Evolutionary conservation across 1,140 invertebrate species (phyloP), one percentile per base, ranked within the genome.

Genomic region (Trissolcus basalis): DNA sequence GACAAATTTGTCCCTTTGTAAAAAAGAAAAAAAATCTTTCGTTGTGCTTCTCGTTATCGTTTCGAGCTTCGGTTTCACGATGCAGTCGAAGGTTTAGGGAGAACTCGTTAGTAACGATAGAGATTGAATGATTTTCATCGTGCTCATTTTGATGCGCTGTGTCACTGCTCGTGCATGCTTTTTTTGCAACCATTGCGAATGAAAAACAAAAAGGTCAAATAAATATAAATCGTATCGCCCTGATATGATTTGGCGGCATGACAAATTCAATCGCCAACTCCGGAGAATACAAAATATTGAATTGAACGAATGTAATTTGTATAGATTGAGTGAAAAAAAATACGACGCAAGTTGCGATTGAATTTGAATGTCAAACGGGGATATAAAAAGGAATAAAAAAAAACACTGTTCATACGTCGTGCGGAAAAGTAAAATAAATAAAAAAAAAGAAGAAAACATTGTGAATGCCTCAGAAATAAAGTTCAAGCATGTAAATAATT

Each of bases 401-500:
- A n/a, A n/a, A n/a, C n/a, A n/a, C n/a, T 19, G 12, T 48, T 12
- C 36, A 49, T 43, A 19, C 36, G 35, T 11, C 49, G 45, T 33
- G 48, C 15, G 11, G n/a, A 15, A 55, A 61, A 55, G n/a, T n/a
- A n/a, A 43, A 51, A 51, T 27, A 19, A 50, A 4, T 48, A 53
- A 45, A 39, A 39, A n/a, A 11, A 2, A 39, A 1, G 36, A 39
- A 2, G 9, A 2, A 39, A 3, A 39, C 9, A 11, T 53, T 16
- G 51, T 60, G 50, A 60, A 72, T 72, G 69, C 64, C 75, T 69
- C 56, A 64, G 49, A 48, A 72, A 56, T n/a, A 51, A 75, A 67
- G 59, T 71, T 73, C 11, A 59, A 60, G 65, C 45, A 11, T 78
- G 76, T 73, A 78, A 70, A 78, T 77, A 77, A 9, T 56, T 60